Evolutionary conservation across 2,888 invertebrate genomes (phyloP).

Genomic region (Parascotia fuliginaria): DNA sequence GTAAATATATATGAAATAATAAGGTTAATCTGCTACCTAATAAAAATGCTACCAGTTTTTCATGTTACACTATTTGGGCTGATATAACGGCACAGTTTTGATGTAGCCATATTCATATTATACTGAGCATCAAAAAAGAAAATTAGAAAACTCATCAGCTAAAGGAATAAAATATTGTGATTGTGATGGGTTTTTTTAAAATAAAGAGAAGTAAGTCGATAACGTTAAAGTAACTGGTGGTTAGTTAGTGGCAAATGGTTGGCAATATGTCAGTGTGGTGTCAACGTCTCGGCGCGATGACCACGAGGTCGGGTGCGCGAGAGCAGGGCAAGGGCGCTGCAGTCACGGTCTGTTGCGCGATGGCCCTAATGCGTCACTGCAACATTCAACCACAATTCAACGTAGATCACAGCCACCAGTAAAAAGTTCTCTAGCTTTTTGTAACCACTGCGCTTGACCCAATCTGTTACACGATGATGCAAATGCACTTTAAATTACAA

Average conservation of each 20-base stretch:
- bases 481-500: constrained; percentile 32
- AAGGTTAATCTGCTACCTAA: no score
- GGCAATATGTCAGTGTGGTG: constrained; percentile 32
- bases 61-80: no score
- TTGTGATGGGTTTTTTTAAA: no score
- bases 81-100: no score
- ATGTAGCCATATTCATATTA: no score
- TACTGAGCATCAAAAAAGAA: no score
- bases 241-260: constrained; percentile 31
- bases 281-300: constrained; percentile 39
- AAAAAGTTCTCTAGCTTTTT: constrained; percentile 33
- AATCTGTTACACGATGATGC: constrained; percentile 12
- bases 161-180: no score
- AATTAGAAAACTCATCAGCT: no score
- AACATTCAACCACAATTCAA: constrained; percentile 12
- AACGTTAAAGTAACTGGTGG: background rate
- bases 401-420: constrained; percentile 26
- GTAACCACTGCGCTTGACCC: constrained; percentile 26
- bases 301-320: constrained; percentile 53
- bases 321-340: constrained; percentile 60
- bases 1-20: constrained; percentile 22
- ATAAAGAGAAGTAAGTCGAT: no score
- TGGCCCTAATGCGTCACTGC: constrained; percentile 41
- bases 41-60: no score
- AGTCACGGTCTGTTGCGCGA: constrained; percentile 41